Base-by-base conservation (phyloP, 2,113 vertebrate species). In the Sarotherodon lohbergeri region DNA sequence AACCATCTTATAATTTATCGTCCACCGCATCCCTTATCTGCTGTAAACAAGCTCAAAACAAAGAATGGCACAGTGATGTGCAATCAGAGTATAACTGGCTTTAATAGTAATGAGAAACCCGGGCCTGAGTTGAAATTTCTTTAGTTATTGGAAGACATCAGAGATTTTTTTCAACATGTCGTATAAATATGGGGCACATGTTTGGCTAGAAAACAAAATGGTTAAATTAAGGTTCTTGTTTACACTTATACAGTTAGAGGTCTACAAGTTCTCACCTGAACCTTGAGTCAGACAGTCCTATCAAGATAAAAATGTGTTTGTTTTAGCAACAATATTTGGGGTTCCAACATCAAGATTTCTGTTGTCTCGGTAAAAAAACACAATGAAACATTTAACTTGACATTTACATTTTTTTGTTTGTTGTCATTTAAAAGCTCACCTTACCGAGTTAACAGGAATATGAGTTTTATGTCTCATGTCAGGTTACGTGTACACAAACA, bases 21-120 rank as follows among this genome's bases (percentile, higher is more conserved):
- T 76, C 0, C 41, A 48, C 16, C 1, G 0, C 0, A 48, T 76
- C 68, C 41, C 41, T 73, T 14, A 48, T 48, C 22, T 48, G 24
- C n/a, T 73, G 22, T 73, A 73, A 17, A 46, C 68, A 46, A 46
- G 68, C 68, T 17, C 2, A 73, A 29, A 73, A 27, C 68, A 27
- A 73, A 48, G 14, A 48, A 76, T 48, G 22, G 9, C 14, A 76
- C 0, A 76, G 6, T 76, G 24, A 48, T 76, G 14, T 48, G 14
- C 4, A 48, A 48, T 76, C 14, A 7, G 41, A 43, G 43, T 17
- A 48, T 76, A 48, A 19, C 43, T 29, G 71, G 5, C 22, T 48
- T 19, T 29, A 29, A 7, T 5, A 76, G 6, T 3, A 5, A 76
- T 48, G 43, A 29, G 71, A 76, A 76, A 76, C 43, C 71, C 29